Evolutionary conservation across 2,797 vertebrate species (phyloP).

Genomic region (Anabas testudineus): DNA sequence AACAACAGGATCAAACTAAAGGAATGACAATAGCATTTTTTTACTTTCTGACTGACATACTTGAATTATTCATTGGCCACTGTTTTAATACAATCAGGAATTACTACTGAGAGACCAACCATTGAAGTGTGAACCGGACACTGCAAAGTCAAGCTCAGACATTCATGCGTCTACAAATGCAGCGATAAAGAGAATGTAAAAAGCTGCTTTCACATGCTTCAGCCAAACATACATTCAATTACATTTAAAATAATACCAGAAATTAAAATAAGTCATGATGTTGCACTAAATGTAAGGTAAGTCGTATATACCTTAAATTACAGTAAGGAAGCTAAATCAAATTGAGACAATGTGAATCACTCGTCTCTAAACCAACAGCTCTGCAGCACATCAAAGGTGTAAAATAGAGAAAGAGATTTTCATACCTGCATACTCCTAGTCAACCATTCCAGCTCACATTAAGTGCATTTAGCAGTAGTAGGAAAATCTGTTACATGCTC

Average conservation of each 20-base stretch:
- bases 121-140: background rate
- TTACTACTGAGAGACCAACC: background rate
- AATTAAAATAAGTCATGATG: background rate
- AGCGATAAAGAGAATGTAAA: constrained; percentile 4
- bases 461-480: constrained; percentile 17
- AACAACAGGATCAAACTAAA: background rate
- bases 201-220: constrained; percentile 22
- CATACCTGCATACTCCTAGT: constrained; percentile 7
- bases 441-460: constrained; percentile 1
- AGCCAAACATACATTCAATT: constrained; percentile 8
- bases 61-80: too few species aligned
- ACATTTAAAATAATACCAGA: background rate
- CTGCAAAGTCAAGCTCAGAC: constrained; percentile 15
- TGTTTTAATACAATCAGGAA: constrained; percentile 29
- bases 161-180: constrained; percentile 43
- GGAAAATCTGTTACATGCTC: constrained; percentile 3
- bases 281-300: background rate
- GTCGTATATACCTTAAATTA: background rate
- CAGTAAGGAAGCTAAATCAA: background rate
- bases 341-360: constrained; percentile 7
- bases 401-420: constrained; percentile 4
- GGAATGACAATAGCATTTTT: constrained; percentile 15
- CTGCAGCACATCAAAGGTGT: background rate
- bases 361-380: background rate
- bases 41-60: background rate